A percentile compares a stretch with the other conserved stretches of the same genome.
phyloP scores from a whole-genome alignment of 2,888 invertebrate species.

The Bellardia bayeri region DNA sequence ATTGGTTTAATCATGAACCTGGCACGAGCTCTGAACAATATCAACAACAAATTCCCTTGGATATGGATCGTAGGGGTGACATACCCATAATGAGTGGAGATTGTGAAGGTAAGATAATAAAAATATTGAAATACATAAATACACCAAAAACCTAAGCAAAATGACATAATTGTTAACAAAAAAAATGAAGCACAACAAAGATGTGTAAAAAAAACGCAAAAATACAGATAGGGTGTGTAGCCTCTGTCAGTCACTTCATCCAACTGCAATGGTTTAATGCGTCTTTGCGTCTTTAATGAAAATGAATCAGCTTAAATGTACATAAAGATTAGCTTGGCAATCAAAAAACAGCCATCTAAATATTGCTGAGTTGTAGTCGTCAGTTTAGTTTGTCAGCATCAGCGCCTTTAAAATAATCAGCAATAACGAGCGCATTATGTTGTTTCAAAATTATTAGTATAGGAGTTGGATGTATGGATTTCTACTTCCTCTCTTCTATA shows the following conservation, averaged over 20 bases:
- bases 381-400: conserved; percentile 18
- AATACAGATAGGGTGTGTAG: conserved; percentile 22
- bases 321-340: conserved; percentile 55
- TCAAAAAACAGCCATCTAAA: conserved; percentile 24
- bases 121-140: too few species aligned
- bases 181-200: not conserved
- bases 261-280: not conserved
- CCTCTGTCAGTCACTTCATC: conserved; percentile 1
- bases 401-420: conserved; percentile 47
- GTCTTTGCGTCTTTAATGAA: conserved; percentile 30
- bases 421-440: conserved; percentile 42
- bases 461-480: not conserved
- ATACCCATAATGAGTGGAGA: conserved; percentile 87
- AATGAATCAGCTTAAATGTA: conserved; percentile 60
- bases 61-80: conserved; percentile 86
- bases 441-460: conserved; percentile 33
- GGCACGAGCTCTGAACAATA: conserved; percentile 78
- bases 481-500: not conserved
- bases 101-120: conserved; percentile 85
- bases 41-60: conserved; percentile 80
- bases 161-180: conserved; percentile 47
- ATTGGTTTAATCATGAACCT: conserved; percentile 81
- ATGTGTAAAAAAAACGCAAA: not conserved
- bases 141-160: conserved; percentile 28
- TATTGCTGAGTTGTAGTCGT: not conserved